Evolutionary conservation across 2,888 invertebrate species (phyloP), one percentile per base, ranked within the genome.

Genomic region (Drosophila neoperkinsi): DNA sequence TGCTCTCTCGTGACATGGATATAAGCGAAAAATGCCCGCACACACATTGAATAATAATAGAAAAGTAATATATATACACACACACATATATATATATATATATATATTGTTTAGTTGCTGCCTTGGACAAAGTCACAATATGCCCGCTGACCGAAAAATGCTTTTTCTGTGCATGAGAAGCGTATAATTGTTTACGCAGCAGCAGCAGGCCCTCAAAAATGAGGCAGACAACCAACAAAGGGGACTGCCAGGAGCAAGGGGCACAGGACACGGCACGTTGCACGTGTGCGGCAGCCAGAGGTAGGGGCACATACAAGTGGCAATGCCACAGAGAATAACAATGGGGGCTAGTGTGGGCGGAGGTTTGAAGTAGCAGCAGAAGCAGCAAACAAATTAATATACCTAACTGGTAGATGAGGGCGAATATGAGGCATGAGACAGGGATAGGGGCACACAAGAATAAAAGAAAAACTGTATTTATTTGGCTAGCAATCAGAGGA

Each of bases 351-450:
- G 52, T 11, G 56, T 59, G 71, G 58, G 56, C 41, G 33, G 1
- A 9, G 5, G 49, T 33, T 55, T 74, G 46, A 66, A 78, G 79
- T 75, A 64, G 65, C 59, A 74, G 53, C 71, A 34, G 21, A 4
- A 55, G 59, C 55, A 66, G 72, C 78, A 84, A 84, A 84, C 82
- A 84, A 87, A 87, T 84, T 87, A 87, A 84, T 84, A 84, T 68
- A 68, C 71, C 69, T 11, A 73, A 76, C 66, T 57, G 70, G 18
- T 56, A 43, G 59, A 41, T 28, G 43, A 28, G 36, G 31, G 50
- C n/a, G 18, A 46, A 25, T 38, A 36, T 36, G 16, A 34, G 36
- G 21, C 1, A 11, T 11, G 5, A 57, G 36, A 21, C n/a, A 36
- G 33, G n/a, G 16, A 30, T 28, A n/a, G 18, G 30, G 50, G 50